Base-by-base conservation (phyloP, 2,888 invertebrate species). In the Nebria salina region DNA sequence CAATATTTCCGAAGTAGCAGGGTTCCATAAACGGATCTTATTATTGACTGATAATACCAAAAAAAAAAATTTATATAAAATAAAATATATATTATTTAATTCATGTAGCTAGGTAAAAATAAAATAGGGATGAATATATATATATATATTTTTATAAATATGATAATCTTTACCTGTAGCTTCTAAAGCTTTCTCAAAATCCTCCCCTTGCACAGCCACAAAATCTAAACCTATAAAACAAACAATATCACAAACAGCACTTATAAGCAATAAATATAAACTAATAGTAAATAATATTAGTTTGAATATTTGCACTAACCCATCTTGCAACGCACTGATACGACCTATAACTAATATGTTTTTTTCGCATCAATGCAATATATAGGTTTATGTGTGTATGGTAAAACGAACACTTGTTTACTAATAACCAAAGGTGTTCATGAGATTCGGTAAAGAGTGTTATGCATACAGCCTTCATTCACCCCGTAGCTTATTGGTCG, bases 161-260 rank as follows among this genome's bases (percentile, higher is more conserved):
- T 25, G 15, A 15, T 68, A 54, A n/a, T 72, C 87, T 90, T 89
- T 87, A 93, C 94, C 94, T 88, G 94, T 92, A 83, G 92, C 92
- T 86, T 93, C 93, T 85, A 94, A 92, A 83, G 94, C 94, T 85
- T 92, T 91, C 89, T 94, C 94, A 88, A 94, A 94, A 88, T 94
- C 93, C 86, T 93, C 93, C 84, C 93, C 93, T 90, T 93, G 93
- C 85, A 90, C 90, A 87, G 93, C 93, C 87, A 93, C 91, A 88
- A 94, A 94, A 89, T 94, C 94, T 90, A 94, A 90, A 90, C 94
- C 94, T 94, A 90, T 85, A 91, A 88, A 83, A 74, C 83, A 82
- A 75, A 73, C 64, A 75, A 65, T 11, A 74, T 82, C 26, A 75
- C 72, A 81, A 72, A 15, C 81, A 34, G 5, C 42, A 76, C 64